These are phyloP conservation scores for Hirtodrosophila histrioides DNA, from an alignment of 2,888 invertebrate species.

Conservation along the genomic window DNA sequence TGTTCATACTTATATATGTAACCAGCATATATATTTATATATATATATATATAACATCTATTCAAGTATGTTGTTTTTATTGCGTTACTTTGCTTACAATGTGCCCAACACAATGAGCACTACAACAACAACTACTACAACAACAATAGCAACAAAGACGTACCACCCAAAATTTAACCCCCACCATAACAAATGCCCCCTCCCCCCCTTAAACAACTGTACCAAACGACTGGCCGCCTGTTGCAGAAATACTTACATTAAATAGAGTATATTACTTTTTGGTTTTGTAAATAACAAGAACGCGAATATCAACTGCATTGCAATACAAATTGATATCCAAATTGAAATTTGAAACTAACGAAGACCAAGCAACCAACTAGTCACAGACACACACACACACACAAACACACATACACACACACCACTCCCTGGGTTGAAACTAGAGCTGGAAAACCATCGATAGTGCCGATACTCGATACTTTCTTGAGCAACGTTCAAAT, in stretches of 20 bases:
- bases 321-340: conserved; percentile 43
- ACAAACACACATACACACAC: too few species aligned
- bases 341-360: conserved; percentile 57
- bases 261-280: conserved; percentile 80
- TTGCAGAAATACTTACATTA: conserved; percentile 34
- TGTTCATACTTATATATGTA: conserved; percentile 44
- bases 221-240: conserved; percentile 48
- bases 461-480: too few species aligned
- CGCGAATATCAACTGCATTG: conserved; percentile 25
- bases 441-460: too few species aligned
- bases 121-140: conserved; percentile 21
- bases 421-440: conserved; percentile 39
- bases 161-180: conserved; percentile 1
- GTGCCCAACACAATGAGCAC: conserved; percentile 16
- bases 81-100: conserved; percentile 67
- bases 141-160: conserved; percentile 11
- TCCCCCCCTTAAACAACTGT: conserved; percentile 1
- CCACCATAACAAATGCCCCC: neutral
- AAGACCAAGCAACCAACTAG: conserved; percentile 57
- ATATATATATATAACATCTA: conserved; percentile 32
- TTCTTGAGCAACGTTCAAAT: too few species aligned
- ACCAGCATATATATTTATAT: conserved; percentile 25
- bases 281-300: conserved; percentile 73
- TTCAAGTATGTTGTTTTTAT: conserved; percentile 66
- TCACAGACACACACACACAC: conserved; percentile 38